Evolutionary conservation across 1,140 invertebrate genomes (phyloP).

Genomic region (Daktulosphaira vitifoliae): DNA sequence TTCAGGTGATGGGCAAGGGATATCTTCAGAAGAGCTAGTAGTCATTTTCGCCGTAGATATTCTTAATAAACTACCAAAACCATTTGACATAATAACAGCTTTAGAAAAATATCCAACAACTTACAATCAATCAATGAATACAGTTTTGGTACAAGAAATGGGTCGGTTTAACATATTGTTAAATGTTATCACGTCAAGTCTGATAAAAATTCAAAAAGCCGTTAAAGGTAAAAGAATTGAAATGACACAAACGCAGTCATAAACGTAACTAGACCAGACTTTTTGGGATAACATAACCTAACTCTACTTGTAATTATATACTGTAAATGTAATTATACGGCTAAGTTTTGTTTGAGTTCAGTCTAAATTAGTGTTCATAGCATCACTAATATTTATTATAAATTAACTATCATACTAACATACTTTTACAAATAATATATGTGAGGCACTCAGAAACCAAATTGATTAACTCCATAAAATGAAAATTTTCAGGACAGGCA

Average conservation of each 20-base stretch:
- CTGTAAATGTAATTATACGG: neutral
- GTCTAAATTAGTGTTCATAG: no score
- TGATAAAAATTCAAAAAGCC: slow-evolving; percentile 73
- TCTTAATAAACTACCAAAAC: slow-evolving; percentile 59
- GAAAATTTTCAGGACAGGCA: no score
- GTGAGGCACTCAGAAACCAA: no score
- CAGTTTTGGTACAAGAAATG: slow-evolving; percentile 89
- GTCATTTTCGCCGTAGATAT: slow-evolving; percentile 54
- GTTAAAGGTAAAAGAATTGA: slow-evolving; percentile 60
- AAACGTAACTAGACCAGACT: no score
- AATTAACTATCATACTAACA: no score
- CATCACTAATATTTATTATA: no score
- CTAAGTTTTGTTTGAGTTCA: slow-evolving; percentile 34
- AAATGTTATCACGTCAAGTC: slow-evolving; percentile 59
- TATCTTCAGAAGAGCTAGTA: slow-evolving; percentile 7
- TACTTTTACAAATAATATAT: no score
- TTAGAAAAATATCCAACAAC: slow-evolving; percentile 66
- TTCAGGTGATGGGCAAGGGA: neutral
- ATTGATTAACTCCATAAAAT: no score
- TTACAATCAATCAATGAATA: slow-evolving; percentile 83
- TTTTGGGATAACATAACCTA: no score
- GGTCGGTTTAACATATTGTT: slow-evolving; percentile 78
- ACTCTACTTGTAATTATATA: no score
- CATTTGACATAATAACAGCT: slow-evolving; percentile 60
- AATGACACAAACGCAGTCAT: no score